Evolutionary conservation across 2,797 vertebrate species (phyloP), one percentile per base, ranked within the genome.

Genomic region (Xiphorhynchus erythropygius): DNA sequence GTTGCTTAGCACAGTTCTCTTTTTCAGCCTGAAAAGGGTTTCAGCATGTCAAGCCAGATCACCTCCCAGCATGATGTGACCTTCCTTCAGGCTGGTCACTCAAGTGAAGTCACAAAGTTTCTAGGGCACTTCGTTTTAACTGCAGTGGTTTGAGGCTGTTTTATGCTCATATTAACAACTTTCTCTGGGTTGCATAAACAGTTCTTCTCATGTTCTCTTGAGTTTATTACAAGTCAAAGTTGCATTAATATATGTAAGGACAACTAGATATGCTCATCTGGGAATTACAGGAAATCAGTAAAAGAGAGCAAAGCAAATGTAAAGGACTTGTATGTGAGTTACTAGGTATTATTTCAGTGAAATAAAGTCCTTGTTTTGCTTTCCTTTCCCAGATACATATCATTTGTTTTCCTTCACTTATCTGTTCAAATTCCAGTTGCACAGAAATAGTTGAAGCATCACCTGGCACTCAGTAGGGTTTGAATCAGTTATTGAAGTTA

Each of bases 11-110:
- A 44, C 42, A 80, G 15, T 80, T 89, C 25, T 75, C 64, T 84
- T 94, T 93, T 92, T 84, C 80, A 90, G 50, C 27, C 62, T 95
- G 39, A 80, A 86, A 94, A 93, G 52, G n/a, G 4, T 55, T 91
- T 41, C 10, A 10, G 9, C 35, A 17, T 69, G 73, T 75, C 82
- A 93, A 46, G 50, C 46, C 44, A 93, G 73, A 89, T 92, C 63
- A 79, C 65, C 35, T 94, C 90, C 63, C 90, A 94, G 90, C 64
- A 65, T 46, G 87, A 88, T 46, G 50, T 95, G 96, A 95, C 96
- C 85, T 96, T 96, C 91, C 90, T 96, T 91, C 90, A 79, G 96
- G 90, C 93, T 94, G 84, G 91, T 71, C 79, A 81, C 74, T 94
- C 88, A 93, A 95, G 50, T 73, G 94, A 91, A 91, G 69, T 91